Percentiles rank a stretch among this genome's conserved stretches.
Evolutionary conservation across 2,113 vertebrate species (phyloP).

Genomic region (Petaurus breviceps): DNA sequence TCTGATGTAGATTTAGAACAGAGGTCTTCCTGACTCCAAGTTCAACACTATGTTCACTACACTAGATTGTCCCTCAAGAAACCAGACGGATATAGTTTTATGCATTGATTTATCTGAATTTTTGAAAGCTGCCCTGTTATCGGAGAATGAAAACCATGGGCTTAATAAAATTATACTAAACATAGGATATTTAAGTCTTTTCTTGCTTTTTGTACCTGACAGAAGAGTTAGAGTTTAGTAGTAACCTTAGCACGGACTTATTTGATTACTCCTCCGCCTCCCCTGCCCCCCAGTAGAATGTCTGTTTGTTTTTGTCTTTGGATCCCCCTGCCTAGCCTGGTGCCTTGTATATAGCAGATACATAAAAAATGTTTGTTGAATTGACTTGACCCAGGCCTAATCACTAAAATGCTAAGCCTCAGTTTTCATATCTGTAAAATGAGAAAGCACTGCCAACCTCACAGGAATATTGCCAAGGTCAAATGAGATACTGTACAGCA

Average conservation of each 20-base stretch:
- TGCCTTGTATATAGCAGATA: neutral
- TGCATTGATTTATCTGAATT: neutral
- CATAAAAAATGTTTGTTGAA: neutral
- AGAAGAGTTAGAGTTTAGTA: neutral
- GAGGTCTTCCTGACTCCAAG: neutral
- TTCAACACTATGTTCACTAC: neutral
- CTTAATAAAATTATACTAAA: slow-evolving; percentile 35
- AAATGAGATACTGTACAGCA: neutral
- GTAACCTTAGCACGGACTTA: neutral
- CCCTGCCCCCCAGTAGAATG: neutral
- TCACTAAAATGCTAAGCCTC: neutral
- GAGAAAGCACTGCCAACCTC: neutral
- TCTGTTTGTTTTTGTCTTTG: neutral
- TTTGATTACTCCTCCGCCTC: neutral
- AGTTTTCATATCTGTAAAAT: neutral
- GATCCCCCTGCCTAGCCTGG: neutral
- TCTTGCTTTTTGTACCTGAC: slow-evolving; percentile 24
- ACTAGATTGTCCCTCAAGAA: neutral
- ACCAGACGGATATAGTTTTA: slow-evolving; percentile 35
- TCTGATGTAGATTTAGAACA: neutral
- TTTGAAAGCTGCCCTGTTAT: slow-evolving; percentile 27
- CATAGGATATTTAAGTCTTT: neutral
- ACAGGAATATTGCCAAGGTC: neutral
- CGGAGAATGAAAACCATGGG: slow-evolving; percentile 46
- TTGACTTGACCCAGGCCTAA: neutral